These are phyloP conservation scores for Oncopeltus fasciatus DNA, from an alignment of 1,140 invertebrate species.

Conservation along the genomic window DNA sequence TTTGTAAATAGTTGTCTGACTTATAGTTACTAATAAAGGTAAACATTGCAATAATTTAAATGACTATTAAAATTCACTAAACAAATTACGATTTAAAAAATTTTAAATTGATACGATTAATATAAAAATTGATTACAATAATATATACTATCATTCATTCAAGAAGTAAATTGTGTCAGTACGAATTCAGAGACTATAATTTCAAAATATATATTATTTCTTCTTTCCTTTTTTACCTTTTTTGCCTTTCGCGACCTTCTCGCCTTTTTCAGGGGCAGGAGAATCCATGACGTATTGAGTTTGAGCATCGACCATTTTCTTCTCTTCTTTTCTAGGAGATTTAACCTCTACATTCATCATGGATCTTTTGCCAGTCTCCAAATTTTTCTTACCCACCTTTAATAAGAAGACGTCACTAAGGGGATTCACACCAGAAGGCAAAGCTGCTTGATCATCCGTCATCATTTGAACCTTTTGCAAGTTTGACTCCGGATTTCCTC, in stretches of 20 bases:
- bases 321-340: not conserved
- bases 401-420: not conserved
- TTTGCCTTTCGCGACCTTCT: not conserved
- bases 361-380: not conserved
- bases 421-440: not conserved
- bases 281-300: not conserved
- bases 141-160: no score
- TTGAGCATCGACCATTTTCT: not conserved
- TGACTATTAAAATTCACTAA: no score
- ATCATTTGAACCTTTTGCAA: not conserved
- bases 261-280: not conserved
- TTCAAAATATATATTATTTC: no score
- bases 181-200: no score
- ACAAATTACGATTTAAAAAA: no score
- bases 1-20: no score
- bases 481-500: not conserved
- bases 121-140: no score
- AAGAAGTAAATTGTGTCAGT: no score
- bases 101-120: no score
- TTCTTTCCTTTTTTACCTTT: not conserved
- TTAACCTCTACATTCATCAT: constrained; percentile 8
- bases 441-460: no score
- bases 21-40: no score
- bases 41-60: no score
- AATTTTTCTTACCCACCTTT: constrained; percentile 9